Evolutionary conservation across 2,888 invertebrate species (phyloP).

Genomic region (Napeogenes inachia): DNA sequence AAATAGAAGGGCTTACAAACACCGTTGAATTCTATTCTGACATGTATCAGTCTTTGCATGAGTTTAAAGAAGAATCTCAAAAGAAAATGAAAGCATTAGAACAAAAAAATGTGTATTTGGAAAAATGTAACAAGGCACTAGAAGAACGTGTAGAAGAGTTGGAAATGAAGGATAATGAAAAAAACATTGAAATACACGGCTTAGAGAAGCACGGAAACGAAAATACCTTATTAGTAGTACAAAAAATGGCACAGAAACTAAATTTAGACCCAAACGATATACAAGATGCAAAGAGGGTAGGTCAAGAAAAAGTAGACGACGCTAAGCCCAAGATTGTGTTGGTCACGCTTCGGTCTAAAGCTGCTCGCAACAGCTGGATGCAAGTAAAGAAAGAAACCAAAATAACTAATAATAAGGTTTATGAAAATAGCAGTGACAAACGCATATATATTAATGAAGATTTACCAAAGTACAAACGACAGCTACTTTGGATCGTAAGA

Average conservation of each 20-base stretch:
- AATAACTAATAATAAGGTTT: constrained; percentile 11
- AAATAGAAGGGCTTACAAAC: constrained; percentile 17
- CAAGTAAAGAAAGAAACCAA: constrained; percentile 12
- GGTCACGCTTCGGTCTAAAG: too few relatives aligned
- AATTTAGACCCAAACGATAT: constrained; percentile 14
- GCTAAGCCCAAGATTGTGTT: too few relatives aligned
- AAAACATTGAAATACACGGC: constrained; percentile 10
- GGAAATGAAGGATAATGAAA: constrained; percentile 13
- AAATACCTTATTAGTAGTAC: constrained; percentile 5
- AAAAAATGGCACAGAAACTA: constrained; percentile 6
- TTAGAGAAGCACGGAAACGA: constrained; percentile 7
- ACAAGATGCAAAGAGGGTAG: constrained; percentile 11
- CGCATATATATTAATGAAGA: neutral
- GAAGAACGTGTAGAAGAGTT: neutral
- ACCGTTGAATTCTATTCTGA: constrained; percentile 22
- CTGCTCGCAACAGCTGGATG: constrained; percentile 14
- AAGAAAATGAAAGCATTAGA: constrained; percentile 23
- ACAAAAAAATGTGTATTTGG: constrained; percentile 21
- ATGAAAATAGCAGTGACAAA: constrained; percentile 8
- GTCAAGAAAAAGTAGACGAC: constrained; percentile 11
- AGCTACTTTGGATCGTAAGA: constrained; percentile 13
- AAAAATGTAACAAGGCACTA: constrained; percentile 17
- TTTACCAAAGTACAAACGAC: constrained; percentile 12
- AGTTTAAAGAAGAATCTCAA: constrained; percentile 21
- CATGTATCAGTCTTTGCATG: constrained; percentile 20